Percentiles rank a stretch among this genome's conserved stretches.
Evolutionary conservation across 2,113 vertebrate species (phyloP).

Genomic region (Halichoeres trimaculatus): DNA sequence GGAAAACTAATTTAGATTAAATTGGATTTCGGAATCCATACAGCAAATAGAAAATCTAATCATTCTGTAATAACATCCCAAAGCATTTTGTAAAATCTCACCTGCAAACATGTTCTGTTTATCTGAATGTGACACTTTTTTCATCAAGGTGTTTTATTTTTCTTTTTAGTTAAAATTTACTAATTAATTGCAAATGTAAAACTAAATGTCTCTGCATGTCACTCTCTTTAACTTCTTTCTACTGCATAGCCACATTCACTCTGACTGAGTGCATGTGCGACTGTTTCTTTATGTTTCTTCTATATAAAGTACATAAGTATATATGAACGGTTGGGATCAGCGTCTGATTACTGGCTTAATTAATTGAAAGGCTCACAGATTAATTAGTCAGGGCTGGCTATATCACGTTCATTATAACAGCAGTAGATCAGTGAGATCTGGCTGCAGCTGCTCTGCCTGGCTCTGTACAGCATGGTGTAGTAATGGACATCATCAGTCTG

Average conservation of each 20-base stretch:
- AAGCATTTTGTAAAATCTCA: conserved; percentile 3
- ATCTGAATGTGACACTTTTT: conserved; percentile 2
- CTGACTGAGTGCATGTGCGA: not conserved
- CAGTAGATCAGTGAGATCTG: conserved; percentile 72
- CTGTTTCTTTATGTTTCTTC: conserved; percentile 20
- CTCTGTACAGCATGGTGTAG: conserved; percentile 46
- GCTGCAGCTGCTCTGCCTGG: conserved; percentile 72
- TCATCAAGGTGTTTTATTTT: conserved; percentile 1
- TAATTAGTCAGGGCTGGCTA: conserved; percentile 62
- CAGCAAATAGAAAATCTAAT: conserved; percentile 20
- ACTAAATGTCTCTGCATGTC: conserved; percentile 8
- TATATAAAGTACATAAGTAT: conserved; percentile 53
- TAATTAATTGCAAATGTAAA: not conserved
- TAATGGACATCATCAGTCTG: conserved; percentile 74
- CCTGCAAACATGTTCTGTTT: conserved; percentile 7
- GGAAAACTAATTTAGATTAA: not conserved
- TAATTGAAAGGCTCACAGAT: conserved; percentile 72
- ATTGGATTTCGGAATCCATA: not conserved
- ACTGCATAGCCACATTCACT: not conserved
- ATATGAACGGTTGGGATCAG: conserved; percentile 45
- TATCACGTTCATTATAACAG: conserved; percentile 76
- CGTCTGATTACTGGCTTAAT: conserved; percentile 69
- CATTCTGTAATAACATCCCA: not conserved
- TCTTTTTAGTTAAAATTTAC: conserved; percentile 1
- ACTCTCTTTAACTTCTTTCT: not conserved